Percentiles rank a stretch among this genome's conserved stretches.
phyloP scores from a whole-genome alignment of 2,113 vertebrate species.

The Carassius auratus region DNA sequence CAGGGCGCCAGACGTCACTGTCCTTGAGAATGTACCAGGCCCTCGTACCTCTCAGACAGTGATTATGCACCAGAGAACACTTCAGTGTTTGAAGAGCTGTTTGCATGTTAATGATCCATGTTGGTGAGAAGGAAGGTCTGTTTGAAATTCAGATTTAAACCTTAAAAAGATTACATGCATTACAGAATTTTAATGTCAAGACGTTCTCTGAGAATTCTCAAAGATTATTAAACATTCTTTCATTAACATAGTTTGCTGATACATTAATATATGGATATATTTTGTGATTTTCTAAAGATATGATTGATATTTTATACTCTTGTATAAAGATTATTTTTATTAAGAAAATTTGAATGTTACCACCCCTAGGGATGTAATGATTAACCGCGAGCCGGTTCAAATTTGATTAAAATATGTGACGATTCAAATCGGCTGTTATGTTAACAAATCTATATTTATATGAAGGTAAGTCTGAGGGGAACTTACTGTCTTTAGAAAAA shows the following conservation, averaged over 20 bases:
- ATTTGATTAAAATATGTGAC: no score
- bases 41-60: constrained; percentile 28
- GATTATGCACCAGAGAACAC: constrained; percentile 68
- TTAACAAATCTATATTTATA: no score
- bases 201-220: neutral
- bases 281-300: neutral
- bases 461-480: no score
- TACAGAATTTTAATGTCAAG: constrained; percentile 5
- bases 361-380: no score
- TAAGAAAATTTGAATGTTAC: neutral
- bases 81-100: constrained; percentile 59
- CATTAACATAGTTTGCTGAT: neutral
- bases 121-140: neutral
- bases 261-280: neutral
- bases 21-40: constrained; percentile 37
- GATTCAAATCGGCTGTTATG: no score
- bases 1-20: constrained; percentile 12
- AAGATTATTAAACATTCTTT: neutral
- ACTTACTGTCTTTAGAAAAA: no score
- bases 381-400: no score
- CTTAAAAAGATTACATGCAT: neutral
- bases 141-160: neutral
- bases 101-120: constrained; percentile 63
- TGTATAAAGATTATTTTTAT: neutral
- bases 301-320: neutral